Percentiles rank a stretch among this genome's conserved stretches.
Evolutionary conservation across 2,113 vertebrate species (phyloP).

Genomic region (Pelmatolapia mariae): DNA sequence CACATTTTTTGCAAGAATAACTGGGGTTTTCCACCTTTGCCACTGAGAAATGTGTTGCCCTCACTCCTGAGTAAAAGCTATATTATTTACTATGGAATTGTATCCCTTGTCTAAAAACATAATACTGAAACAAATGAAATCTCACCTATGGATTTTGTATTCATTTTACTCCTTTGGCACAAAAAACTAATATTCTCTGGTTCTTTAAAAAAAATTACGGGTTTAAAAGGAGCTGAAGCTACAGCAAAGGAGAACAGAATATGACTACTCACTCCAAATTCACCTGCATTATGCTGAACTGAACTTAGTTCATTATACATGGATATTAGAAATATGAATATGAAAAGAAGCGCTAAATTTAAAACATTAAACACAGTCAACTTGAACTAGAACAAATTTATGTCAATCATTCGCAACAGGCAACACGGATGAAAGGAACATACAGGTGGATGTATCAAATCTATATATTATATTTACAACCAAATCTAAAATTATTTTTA

Average conservation of each 20-base stretch:
- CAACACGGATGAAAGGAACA: neutral
- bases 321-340: neutral
- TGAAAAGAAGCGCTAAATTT: neutral
- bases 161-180: neutral
- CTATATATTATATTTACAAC: conserved; percentile 65
- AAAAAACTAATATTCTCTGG: neutral
- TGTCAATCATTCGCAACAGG: neutral
- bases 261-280: neutral
- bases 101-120: neutral
- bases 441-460: conserved; percentile 37
- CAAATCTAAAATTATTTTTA: conserved; percentile 35
- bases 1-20: neutral
- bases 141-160: neutral
- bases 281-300: neutral
- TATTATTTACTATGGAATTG: neutral
- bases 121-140: neutral
- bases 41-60: neutral
- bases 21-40: neutral
- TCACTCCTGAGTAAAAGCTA: neutral
- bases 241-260: neutral
- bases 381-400: neutral
- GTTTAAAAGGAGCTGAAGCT: neutral
- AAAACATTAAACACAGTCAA: conserved; percentile 15
- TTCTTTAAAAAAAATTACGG: neutral
- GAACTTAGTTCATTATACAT: neutral